Evolutionary conservation across 1,140 invertebrate genomes (phyloP), one percentile per base, ranked within the genome.

Genomic region (Paramacrobiotus metropolitanus): DNA sequence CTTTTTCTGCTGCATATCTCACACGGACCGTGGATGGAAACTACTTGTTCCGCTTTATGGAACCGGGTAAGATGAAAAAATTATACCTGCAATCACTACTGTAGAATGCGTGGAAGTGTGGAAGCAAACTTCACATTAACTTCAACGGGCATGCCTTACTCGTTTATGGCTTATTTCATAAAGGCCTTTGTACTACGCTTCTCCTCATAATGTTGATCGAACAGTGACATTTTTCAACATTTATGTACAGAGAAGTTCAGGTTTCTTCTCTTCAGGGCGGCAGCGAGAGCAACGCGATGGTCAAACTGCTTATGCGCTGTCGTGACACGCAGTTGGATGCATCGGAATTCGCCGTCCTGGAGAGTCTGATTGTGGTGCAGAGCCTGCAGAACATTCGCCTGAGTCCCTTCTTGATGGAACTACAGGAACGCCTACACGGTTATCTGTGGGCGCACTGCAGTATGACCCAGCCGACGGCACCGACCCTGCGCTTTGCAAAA

Each of bases 301-400:
- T 55, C 15, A 55, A 55, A 24, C 48, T 55, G 15, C 24, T 55
- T 15, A 15, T 55, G 15, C 48, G 48, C 48, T 55, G 48, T 24
- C 48, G 48, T 4, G 48, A 55, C 48, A 24, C 48, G 48, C 48
- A 55, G 48, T 55, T 55, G 48, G 48, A 55, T 28, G 15, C 48
- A 9, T 15, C 48, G 15, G 48, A 55, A 24, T 55, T 55, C 48
- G 48, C 48, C 24, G 48, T 55, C 48, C 15, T 55, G 4, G 48
- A 55, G 48, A 55, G 48, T 24, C 24, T 55, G 48, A 55, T 55
- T 24, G 48, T 55, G 15, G 48, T 55, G 48, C 48, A 55, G 48
- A 55, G 28, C 24, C 48, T 55, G 48, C 48, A 55, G 28, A 24
- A 24, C 15, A 20, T 55, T 15, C 15, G 15, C 9, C 48, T 55